Evolutionary conservation across 2,888 invertebrate species (phyloP), one percentile per base, ranked within the genome.

Genomic region (Nowickia ferox): DNA sequence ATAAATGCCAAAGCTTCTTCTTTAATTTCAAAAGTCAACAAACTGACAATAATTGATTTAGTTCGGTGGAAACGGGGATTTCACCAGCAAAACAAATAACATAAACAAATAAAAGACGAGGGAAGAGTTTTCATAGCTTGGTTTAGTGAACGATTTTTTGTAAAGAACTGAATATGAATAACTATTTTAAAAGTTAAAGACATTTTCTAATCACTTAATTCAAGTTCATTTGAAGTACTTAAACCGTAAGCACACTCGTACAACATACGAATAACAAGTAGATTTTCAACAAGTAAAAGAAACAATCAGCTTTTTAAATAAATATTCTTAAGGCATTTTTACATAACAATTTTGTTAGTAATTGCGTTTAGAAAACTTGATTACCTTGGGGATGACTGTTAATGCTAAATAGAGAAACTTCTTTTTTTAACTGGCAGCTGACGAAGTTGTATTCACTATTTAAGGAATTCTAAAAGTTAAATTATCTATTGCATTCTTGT

Each of bases 291-390:
- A 13, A 11, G n/a, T 48, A 55, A 15, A 15, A 51, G 42, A 57
- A 44, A 44, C 80, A 68, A 19, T 51, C 15, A 51, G 40, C n/a
- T 51, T 17, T 22, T 15, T 0, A 59, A 44, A 19, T 0, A 59
- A 44, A 19, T 80, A 48, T 59, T 15, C 40, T 44, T 48, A 61
- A 46, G 4, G 17, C 2, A 44, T 17, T 51, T 4, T 69, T 78
- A 9, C 22, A 42, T 17, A 69, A 71, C 19, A 65, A 30, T 40
- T 72, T 51, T 17, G 6, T 57, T 71, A 40, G 44, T 69, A 59
- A 15, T 79, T 79, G 15, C 53, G 42, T 65, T 71, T 65, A 46
- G 66, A 66, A 83, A 84, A 78, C 83, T 78, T 65, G 77, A 46
- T 74, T 40, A 22, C 78, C 77, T 84, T 84, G 77, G 30, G 10